Evolutionary conservation across 2,888 invertebrate species (phyloP), one percentile per base, ranked within the genome.

Genomic region (Hyalella azteca): DNA sequence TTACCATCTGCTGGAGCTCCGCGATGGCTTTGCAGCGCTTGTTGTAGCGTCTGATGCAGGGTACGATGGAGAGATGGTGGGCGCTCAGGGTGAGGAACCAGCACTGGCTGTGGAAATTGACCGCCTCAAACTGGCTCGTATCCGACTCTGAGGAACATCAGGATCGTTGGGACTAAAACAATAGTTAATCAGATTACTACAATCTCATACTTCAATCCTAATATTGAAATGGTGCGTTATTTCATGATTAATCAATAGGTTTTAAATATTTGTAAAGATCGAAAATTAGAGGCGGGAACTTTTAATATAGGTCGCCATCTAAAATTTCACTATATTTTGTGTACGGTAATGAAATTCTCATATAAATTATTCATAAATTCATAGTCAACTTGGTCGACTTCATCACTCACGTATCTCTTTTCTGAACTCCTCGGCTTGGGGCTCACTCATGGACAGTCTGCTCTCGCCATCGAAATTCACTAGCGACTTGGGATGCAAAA

Each of bases 1-100:
- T 85, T 66, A 95, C 92, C 87, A 95, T 91, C 87, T 95, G 95
- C 87, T 96, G 94, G 40, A 97, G 90, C 87, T 97, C 97, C 79
- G 95, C 91, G 86, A 94, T 91, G 32, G 93, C 93, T 76, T 94
- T 89, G 59, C 93, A 88, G 85, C 93, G 91, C 83, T 93, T 91
- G 85, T 93, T 92, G 87, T 94, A 94, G 85, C 95, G 95, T 86
- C 95, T 94, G 76, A 95, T 91, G 3, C 95, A 93, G 0, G 98
- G 97, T 85, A 97, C 90, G 79, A 98, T 91, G 11, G 96, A 93
- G 81, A 98, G 91, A 87, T 98, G 97, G 88, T 97, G 96, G 88
- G 95, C 94, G 88, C 97, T 95, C 54, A 98, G 90, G 0, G 98
- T 97, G 73, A 98, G 90, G 89, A 97, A 98, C 95, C 98, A 98